Evolutionary conservation across 2,888 invertebrate genomes (phyloP), one percentile per base, ranked within the genome.

Genomic region (Latrodectus hesperus): DNA sequence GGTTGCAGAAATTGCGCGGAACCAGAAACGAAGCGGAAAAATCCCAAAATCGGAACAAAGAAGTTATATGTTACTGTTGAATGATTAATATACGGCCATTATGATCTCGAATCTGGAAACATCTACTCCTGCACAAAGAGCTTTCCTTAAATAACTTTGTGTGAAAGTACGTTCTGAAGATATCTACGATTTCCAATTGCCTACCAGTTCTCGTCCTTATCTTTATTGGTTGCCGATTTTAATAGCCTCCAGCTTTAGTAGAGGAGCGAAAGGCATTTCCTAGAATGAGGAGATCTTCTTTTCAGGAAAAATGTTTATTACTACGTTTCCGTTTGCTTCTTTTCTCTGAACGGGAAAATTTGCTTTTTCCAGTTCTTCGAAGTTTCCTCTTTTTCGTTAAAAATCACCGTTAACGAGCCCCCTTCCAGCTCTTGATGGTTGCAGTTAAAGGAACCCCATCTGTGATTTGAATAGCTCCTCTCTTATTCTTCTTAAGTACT

Each of bases 181-280:
- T 17, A n/a, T 51, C 71, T 52, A 38, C 52, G 52, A 71, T n/a
- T 71, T 49, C 49, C 71, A 71, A 51, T 49, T 51, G 51, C 52
- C 71, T 17, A 17, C 9, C 52, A 52, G 71, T 49, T 55, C 55
- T 38, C n/a, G 75, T 75, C 55, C 75, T 75, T 75, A 75, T 75
- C 75, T 75, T 75, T 64, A 75, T 75, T 75, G 75, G 75, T 64
- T 64, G 64, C 64, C 64, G 75, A 60, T 75, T 75, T 75, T 75
- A 75, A 75, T 75, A 49, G 75, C 64, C 60, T 26, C 49, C 38
- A 38, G 75, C 38, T 75, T 17, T 51, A 75, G 11, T 1, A 38
- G 38, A 38, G 38, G 6, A 38, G 38, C 38, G 38, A 38, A 38
- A 38, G 38, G 38, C 38, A 38, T 38, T 38, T 38, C 38, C 38